These are phyloP conservation scores for Taphrorychus bicolor DNA, from an alignment of 2,888 invertebrate species.

Conservation along the genomic window DNA sequence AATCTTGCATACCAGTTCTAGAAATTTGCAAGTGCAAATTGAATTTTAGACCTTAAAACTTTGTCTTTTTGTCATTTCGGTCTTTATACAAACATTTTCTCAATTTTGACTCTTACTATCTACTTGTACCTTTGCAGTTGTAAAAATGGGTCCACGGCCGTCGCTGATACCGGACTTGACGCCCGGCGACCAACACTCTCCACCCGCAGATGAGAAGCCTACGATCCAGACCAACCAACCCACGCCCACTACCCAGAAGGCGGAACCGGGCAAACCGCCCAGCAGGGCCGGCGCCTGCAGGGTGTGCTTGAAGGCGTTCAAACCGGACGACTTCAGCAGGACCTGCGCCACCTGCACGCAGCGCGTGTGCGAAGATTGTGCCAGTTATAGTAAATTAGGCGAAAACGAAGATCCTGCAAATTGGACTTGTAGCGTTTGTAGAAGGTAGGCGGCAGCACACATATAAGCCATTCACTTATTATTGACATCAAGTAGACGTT, in stretches of 20 bases:
- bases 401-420: conserved; percentile 84
- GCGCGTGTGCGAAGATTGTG: conserved; percentile 90
- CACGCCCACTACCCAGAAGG: conserved; percentile 54
- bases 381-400: conserved; percentile 86
- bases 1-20: no score
- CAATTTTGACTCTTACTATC: neutral
- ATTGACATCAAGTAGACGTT: no score
- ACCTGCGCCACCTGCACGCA: conserved; percentile 91
- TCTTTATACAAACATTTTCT: neutral
- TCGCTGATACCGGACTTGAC: conserved; percentile 64
- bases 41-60: no score
- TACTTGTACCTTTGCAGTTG: conserved; percentile 63
- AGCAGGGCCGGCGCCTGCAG: conserved; percentile 80
- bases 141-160: conserved; percentile 75
- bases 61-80: no score
- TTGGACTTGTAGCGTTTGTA: conserved; percentile 91
- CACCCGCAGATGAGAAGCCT: conserved; percentile 59
- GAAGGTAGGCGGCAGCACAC: conserved; percentile 56
- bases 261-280: conserved; percentile 75
- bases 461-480: no score
- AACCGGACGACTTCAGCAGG: conserved; percentile 86
- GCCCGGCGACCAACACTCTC: conserved; percentile 50
- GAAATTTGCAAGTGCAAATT: no score
- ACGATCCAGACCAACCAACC: conserved; percentile 51
- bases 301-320: conserved; percentile 87